Percentiles rank a stretch among this genome's conserved stretches.
Evolutionary conservation across 1,140 invertebrate species (phyloP).

Genomic region (Macrocentrus cingulum): DNA sequence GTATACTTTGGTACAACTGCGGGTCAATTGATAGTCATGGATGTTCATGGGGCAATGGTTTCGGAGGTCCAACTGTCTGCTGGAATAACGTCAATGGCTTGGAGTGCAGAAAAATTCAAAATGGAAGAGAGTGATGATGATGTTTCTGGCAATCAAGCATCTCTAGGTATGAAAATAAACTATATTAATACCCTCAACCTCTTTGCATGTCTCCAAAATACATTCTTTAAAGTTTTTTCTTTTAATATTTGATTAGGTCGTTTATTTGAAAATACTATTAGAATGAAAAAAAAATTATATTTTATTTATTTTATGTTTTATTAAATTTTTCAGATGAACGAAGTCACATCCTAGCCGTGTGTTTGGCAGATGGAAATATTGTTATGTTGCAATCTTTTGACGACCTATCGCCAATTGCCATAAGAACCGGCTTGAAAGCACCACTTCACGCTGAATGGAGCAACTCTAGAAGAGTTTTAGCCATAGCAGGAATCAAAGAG

Average conservation of each 20-base stretch:
- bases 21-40: constrained; percentile 93
- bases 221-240: no score
- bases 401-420: constrained; percentile 83
- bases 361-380: constrained; percentile 85
- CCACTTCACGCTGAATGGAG: constrained; percentile 92
- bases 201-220: background rate
- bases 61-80: constrained; percentile 86
- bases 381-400: constrained; percentile 89
- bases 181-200: background rate
- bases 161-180: constrained; percentile 40
- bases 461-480: constrained; percentile 88
- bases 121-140: constrained; percentile 91
- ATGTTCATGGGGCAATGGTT: constrained; percentile 92
- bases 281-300: no score
- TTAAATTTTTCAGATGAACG: constrained; percentile 49
- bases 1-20: constrained; percentile 94
- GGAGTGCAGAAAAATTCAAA: constrained; percentile 97
- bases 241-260: no score
- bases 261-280: no score
- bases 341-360: constrained; percentile 81
- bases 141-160: constrained; percentile 50
- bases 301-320: background rate
- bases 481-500: constrained; percentile 79
- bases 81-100: constrained; percentile 87
- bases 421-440: constrained; percentile 80